phyloP scores from a whole-genome alignment of 2,888 invertebrate species.

The Ariolimax columbianus region DNA sequence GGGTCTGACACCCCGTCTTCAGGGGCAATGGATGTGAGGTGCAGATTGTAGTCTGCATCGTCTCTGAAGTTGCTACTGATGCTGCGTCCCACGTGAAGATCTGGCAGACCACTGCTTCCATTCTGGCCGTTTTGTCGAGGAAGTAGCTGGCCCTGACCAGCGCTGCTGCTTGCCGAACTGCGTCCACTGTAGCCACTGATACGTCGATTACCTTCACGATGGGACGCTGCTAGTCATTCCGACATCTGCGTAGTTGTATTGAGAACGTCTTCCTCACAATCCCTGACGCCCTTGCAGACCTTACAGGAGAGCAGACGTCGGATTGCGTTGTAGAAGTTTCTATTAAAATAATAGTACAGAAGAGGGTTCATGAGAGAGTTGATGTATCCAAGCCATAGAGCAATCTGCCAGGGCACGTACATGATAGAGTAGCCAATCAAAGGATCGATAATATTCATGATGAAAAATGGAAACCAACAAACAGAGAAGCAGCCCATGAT shows the following conservation, averaged over 20 bases:
- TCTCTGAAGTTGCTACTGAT: slow-evolving; percentile 36
- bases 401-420: slow-evolving; percentile 70
- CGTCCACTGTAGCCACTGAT: slow-evolving; percentile 39
- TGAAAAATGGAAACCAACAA: slow-evolving; percentile 76
- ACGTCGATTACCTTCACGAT: slow-evolving; percentile 48
- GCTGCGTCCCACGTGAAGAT: slow-evolving; percentile 50
- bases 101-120: not conserved
- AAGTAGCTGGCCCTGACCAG: slow-evolving; percentile 32
- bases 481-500: slow-evolving; percentile 76
- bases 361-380: slow-evolving; percentile 83
- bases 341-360: slow-evolving; percentile 83
- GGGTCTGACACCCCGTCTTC: slow-evolving; percentile 49
- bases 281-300: slow-evolving; percentile 69
- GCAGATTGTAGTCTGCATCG: not conserved
- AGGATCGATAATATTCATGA: slow-evolving; percentile 74
- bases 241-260: slow-evolving; percentile 57
- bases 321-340: slow-evolving; percentile 79
- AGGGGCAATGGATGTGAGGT: slow-evolving; percentile 43
- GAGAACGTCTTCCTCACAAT: slow-evolving; percentile 65
- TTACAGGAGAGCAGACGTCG: slow-evolving; percentile 66
- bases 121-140: slow-evolving; percentile 46
- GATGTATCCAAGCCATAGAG: slow-evolving; percentile 74
- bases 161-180: slow-evolving; percentile 34
- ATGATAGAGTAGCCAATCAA: slow-evolving; percentile 71
- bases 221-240: slow-evolving; percentile 61